These are phyloP conservation scores for Luperina testacea DNA, from an alignment of 2,888 invertebrate species.

Conservation along the genomic window DNA sequence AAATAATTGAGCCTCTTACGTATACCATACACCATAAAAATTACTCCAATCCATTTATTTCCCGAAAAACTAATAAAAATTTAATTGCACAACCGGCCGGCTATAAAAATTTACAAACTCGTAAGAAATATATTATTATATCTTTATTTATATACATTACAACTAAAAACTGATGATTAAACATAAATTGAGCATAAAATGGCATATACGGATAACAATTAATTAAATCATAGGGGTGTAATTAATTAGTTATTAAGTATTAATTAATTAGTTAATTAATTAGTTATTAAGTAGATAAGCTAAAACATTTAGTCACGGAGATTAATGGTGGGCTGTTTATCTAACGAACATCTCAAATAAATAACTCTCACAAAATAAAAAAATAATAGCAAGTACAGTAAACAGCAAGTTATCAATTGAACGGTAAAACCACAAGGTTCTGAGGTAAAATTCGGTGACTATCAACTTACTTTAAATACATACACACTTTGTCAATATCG, in stretches of 20 bases:
- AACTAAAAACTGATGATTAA: slow-evolving; percentile 59
- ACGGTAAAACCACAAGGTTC: slow-evolving; percentile 53
- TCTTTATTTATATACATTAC: slow-evolving; percentile 73
- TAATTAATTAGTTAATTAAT: neutral
- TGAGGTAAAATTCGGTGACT: slow-evolving; percentile 80
- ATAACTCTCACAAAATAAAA: slow-evolving; percentile 36
- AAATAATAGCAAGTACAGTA: slow-evolving; percentile 45
- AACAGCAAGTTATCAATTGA: slow-evolving; percentile 31
- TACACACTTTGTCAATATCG: slow-evolving; percentile 28
- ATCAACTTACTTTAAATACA: slow-evolving; percentile 52
- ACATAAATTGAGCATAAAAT: slow-evolving; percentile 68
- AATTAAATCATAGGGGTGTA: slow-evolving; percentile 44
- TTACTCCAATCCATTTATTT: slow-evolving; percentile 71
- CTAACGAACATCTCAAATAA: slow-evolving; percentile 52
- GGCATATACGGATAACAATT: slow-evolving; percentile 58
- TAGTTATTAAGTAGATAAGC: slow-evolving; percentile 47
- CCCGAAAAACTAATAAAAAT: slow-evolving; percentile 73
- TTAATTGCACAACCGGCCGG: slow-evolving; percentile 90
- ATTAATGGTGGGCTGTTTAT: slow-evolving; percentile 62
- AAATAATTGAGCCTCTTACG: slow-evolving; percentile 81
- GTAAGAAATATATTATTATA: slow-evolving; percentile 60
- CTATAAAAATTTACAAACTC: slow-evolving; percentile 77
- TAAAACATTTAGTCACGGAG: slow-evolving; percentile 57
- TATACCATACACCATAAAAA: slow-evolving; percentile 78
- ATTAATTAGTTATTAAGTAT: slow-evolving; percentile 29